A percentile compares a stretch with the other conserved stretches of the same genome.
phyloP scores from a whole-genome alignment of 1,140 invertebrate species.

The Ylistrum balloti region DNA sequence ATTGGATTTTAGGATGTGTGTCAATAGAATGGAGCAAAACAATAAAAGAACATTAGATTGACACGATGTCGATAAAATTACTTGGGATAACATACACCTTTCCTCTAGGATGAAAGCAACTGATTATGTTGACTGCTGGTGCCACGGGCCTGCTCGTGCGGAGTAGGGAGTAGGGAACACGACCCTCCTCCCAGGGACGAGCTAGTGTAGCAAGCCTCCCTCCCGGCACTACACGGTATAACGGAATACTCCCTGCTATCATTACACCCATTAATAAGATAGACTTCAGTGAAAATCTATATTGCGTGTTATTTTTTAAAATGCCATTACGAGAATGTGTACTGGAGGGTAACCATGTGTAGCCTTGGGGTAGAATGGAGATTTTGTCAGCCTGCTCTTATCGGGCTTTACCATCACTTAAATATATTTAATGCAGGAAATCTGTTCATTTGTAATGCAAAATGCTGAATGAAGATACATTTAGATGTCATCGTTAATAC shows the following conservation, averaged over 20 bases:
- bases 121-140: neutral
- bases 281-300: conserved; percentile 39
- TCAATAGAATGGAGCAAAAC: conserved; percentile 33
- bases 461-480: conserved; percentile 39
- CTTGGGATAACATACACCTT: neutral
- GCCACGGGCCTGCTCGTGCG: conserved; percentile 27
- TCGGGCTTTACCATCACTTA: neutral
- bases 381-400: conserved; percentile 13
- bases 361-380: conserved; percentile 20
- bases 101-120: neutral
- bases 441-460: conserved; percentile 39
- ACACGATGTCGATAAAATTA: conserved; percentile 34
- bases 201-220: conserved; percentile 8
- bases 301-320: conserved; percentile 40
- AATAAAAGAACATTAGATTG: conserved; percentile 26
- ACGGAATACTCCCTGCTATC: conserved; percentile 15
- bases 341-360: conserved; percentile 23
- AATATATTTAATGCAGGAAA: conserved; percentile 36
- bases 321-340: conserved; percentile 33
- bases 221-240: conserved; percentile 2
- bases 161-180: conserved; percentile 16
- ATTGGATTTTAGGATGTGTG: conserved; percentile 33
- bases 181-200: conserved; percentile 25
- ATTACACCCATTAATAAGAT: conserved; percentile 21
- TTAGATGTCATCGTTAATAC: conserved; percentile 32